Percentiles rank a stretch among this genome's conserved stretches.
Evolutionary conservation across 2,888 invertebrate genomes (phyloP).

Genomic region (Myopa tessellatipennis): DNA sequence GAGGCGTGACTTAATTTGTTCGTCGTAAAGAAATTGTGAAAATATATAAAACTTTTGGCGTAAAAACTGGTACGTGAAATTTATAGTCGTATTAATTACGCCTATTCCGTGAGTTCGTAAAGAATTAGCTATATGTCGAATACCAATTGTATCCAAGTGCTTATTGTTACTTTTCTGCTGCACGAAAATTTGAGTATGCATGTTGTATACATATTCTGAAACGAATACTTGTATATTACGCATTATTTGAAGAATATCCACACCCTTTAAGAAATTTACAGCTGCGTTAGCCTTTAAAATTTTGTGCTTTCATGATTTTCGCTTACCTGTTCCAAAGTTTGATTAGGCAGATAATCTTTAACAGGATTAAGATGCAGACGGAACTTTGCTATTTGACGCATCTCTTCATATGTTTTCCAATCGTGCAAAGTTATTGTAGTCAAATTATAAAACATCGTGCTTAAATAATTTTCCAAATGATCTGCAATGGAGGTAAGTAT

Average conservation of each 20-base stretch:
- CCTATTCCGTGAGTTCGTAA: slow-evolving; percentile 97
- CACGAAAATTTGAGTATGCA: slow-evolving; percentile 96
- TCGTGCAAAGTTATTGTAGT: slow-evolving; percentile 97
- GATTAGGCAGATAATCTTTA: slow-evolving; percentile 95
- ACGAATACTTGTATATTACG: slow-evolving; percentile 96
- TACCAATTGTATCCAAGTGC: slow-evolving; percentile 94
- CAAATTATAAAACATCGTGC: slow-evolving; percentile 95
- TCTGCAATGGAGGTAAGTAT: slow-evolving; percentile 57
- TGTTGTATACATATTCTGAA: slow-evolving; percentile 91
- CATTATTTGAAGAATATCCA: slow-evolving; percentile 97
- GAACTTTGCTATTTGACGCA: slow-evolving; percentile 90
- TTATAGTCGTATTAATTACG: slow-evolving; percentile 94
- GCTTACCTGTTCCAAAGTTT: slow-evolving; percentile 88
- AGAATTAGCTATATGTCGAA: slow-evolving; percentile 95
- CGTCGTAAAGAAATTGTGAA: slow-evolving; percentile 95
- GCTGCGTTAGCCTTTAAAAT: no score
- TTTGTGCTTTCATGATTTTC: not conserved
- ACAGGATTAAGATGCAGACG: slow-evolving; percentile 84
- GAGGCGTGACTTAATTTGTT: slow-evolving; percentile 94
- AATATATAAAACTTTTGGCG: slow-evolving; percentile 92
- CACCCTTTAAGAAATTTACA: slow-evolving; percentile 71
- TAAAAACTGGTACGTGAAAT: slow-evolving; percentile 93
- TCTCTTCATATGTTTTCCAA: slow-evolving; percentile 97
- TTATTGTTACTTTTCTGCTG: slow-evolving; percentile 92
- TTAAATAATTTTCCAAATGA: slow-evolving; percentile 88